Percentiles rank a stretch among this genome's conserved stretches.
These are phyloP conservation scores for Pycnonotus jocosus DNA, from an alignment of 2,113 vertebrate genomes.

Conservation along the genomic window DNA sequence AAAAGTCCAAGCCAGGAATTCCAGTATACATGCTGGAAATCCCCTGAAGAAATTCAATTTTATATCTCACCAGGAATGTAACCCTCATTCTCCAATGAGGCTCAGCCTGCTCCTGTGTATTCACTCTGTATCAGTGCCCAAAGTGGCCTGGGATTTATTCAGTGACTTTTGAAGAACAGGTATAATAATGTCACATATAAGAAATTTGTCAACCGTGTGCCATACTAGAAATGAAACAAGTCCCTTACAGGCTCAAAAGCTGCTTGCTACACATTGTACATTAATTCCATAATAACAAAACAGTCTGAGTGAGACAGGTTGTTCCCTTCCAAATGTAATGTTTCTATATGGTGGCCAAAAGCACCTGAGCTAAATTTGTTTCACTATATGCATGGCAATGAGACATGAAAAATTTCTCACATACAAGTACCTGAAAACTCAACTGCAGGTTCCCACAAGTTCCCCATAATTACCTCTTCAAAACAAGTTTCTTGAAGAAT, in stretches of 20 bases:
- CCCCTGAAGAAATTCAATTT: neutral
- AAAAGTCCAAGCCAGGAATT: neutral
- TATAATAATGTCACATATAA: neutral
- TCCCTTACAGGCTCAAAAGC: neutral
- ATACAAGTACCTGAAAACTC: neutral
- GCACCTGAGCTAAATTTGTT: neutral
- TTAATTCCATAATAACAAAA: neutral
- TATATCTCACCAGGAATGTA: neutral
- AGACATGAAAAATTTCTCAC: neutral
- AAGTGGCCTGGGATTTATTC: neutral
- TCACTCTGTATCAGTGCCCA: neutral
- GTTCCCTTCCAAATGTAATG: neutral
- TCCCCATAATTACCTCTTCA: neutral
- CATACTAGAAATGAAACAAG: neutral
- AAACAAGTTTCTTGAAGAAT: neutral
- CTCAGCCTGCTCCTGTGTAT: neutral
- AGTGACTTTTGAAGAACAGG: neutral
- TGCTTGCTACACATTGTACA: neutral
- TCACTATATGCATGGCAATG: neutral
- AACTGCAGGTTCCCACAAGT: neutral
- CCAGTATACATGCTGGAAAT: neutral
- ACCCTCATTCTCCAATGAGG: neutral
- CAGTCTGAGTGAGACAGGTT: neutral
- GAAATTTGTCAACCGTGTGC: fast-evolving
- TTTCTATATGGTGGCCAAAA: neutral